A percentile compares a stretch with the other conserved stretches of the same genome.
phyloP scores from a whole-genome alignment of 2,113 vertebrate genomes.

The Indicator indicator region DNA sequence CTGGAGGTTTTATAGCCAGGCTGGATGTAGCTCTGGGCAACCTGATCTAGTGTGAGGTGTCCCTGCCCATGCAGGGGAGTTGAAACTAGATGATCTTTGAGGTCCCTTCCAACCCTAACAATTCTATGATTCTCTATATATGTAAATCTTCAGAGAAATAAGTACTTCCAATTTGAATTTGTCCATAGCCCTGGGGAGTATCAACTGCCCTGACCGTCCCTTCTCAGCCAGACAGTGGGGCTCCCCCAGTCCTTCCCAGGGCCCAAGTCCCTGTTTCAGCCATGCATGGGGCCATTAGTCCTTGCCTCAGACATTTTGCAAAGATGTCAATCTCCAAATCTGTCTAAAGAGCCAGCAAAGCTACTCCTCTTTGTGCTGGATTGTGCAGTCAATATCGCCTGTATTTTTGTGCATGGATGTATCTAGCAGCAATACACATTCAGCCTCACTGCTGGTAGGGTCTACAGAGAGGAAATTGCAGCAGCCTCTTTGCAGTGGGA shows the following conservation, averaged over 20 bases:
- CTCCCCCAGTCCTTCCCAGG: background rate
- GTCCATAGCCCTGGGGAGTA: background rate
- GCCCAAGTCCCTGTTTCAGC: background rate
- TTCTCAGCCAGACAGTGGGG: background rate
- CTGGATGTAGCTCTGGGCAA: no score
- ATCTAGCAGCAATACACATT: background rate
- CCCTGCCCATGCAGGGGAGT: no score
- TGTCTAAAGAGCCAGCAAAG: background rate
- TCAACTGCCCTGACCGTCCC: background rate
- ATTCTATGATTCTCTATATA: background rate
- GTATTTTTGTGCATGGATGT: background rate
- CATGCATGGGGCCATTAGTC: fast-evolving
- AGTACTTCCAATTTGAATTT: background rate
- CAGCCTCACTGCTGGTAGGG: background rate
- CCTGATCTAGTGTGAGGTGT: no score
- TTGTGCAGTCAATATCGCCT: background rate
- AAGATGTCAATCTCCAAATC: background rate
- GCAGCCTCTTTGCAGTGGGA: fast-evolving
- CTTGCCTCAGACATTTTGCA: background rate
- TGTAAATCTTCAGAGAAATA: background rate
- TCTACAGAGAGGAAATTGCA: background rate
- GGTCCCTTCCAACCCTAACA: no score
- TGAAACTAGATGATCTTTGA: no score
- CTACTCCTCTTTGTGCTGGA: no score
- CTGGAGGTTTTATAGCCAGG: no score